Base-by-base conservation (phyloP, 2,113 vertebrate genomes). In the Proterorhinus semilunaris region DNA sequence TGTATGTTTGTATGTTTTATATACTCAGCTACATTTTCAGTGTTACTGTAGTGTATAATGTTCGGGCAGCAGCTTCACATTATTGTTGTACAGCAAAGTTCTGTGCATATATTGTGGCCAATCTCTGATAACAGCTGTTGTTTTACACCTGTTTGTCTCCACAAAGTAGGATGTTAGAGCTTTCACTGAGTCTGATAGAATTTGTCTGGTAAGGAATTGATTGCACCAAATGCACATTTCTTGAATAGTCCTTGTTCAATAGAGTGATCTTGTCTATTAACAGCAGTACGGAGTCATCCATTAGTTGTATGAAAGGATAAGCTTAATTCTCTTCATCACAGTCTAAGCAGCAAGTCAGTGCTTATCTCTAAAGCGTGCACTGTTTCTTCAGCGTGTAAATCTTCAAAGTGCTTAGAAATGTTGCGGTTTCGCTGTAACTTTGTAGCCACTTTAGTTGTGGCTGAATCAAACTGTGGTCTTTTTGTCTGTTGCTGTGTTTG, bases 271-370 rank as follows among this genome's bases (percentile, higher is more conserved):
- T 53, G n/a, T n/a, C n/a, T 53, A 58, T 42, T 58, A 42, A 36
- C 43, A 55, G 55, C 11, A 6, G 27, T 10, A 13, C 58, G 9
- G 15, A 44, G 58, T 42, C 13, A 10, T 9, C 69, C 69, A 70
- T 82, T 64, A 71, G 69, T 36, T 77, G 76, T 44, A 71, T 36
- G 72, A 63, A 58, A 66, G 77, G 63, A 49, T 73, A 58, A 52
- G 51, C 82, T 71, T 71, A 21, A 11, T 71, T 57, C 1, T 21
- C 55, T 69, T 78, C 65, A 69, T 71, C 76, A 71, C 65, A 66
- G 57, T 72, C 61, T 15, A 55, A 62, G 53, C 62, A 59, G 43
- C 65, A 13, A 76, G 67, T 65, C 53, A 27, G 16, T 80, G 45
- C 52, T 82, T 67, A 81, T 82, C 49, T 78, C 53, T 27, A 51